Base-by-base conservation (phyloP, 1,140 invertebrate genomes). In the Choristoneura fumiferana region DNA sequence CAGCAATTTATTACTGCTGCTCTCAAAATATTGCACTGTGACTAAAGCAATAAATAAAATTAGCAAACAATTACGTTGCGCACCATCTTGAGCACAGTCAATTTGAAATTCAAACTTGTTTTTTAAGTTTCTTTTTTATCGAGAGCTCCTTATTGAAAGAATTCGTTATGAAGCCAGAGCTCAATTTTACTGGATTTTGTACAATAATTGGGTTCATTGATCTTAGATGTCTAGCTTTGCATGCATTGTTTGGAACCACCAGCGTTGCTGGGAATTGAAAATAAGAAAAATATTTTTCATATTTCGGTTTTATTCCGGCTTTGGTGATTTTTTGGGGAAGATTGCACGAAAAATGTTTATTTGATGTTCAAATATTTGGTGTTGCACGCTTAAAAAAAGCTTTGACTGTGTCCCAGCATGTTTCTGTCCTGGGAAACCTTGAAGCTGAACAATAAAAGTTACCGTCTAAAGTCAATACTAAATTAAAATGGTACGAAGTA, bases 321-420 rank as follows among this genome's bases (percentile, higher is more conserved):
- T 58, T 37, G 14, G 40, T 49, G 33, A 14, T 35, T 53, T 37
- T 36, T 61, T 60, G 63, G 49, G 33, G 36, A 33, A 37, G 38
- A 55, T 53, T 59, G 64, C 60, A 62, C 60, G 64, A 58, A 18
- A 22, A 59, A 33, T 59, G 56, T 45, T 57, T 52, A 33, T 55
- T 58, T 54, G 40, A 33, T 40, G 34, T 45, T 45, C 37, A 38
- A 39, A 45, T 56, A 22, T 67, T 73, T 66, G 71, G 76, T 84
- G 72, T 80, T 76, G 77, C 84, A 85, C 82, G 81, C 81, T 78
- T 80, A 15, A 58, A 69, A 66, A 76, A 72, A 67, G 65, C 58
- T 33, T 33, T 53, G 35, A 60, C 17, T 39, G 63, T 57, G 56
- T 78, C 69, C 73, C 73, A 78, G 83, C 84, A 87, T 84, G 81